These are phyloP conservation scores for Pyrrhosoma nymphula DNA, from an alignment of 2,888 invertebrate species.

Conservation along the genomic window DNA sequence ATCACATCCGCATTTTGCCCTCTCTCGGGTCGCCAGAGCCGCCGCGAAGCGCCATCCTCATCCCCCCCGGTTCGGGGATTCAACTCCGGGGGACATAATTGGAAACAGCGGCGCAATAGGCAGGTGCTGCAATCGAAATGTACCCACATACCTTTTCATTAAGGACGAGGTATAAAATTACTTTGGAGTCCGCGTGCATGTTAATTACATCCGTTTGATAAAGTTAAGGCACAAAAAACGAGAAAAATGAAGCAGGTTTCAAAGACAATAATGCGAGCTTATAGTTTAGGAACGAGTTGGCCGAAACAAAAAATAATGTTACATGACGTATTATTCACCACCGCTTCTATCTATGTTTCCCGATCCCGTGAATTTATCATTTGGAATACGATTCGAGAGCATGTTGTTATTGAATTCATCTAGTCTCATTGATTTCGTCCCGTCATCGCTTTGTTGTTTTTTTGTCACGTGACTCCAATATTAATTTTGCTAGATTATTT, in stretches of 20 bases:
- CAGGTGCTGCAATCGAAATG: neutral
- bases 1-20: slow-evolving; percentile 9
- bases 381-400: neutral
- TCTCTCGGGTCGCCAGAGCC: neutral
- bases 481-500: neutral
- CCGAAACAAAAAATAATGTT: neutral
- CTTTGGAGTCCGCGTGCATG: neutral
- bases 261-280: neutral
- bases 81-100: neutral
- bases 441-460: neutral
- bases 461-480: neutral
- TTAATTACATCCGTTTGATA: neutral
- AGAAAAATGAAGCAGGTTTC: neutral
- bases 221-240: neutral
- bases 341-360: neutral
- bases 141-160: neutral
- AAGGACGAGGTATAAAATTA: neutral
- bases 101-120: neutral
- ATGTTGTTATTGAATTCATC: neutral
- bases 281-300: neutral
- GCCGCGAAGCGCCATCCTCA: neutral
- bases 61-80: neutral
- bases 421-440: neutral
- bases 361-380: neutral
- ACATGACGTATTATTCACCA: neutral